phyloP scores from a whole-genome alignment of 1,140 invertebrate genomes.

The Scaptomyza hsui region DNA sequence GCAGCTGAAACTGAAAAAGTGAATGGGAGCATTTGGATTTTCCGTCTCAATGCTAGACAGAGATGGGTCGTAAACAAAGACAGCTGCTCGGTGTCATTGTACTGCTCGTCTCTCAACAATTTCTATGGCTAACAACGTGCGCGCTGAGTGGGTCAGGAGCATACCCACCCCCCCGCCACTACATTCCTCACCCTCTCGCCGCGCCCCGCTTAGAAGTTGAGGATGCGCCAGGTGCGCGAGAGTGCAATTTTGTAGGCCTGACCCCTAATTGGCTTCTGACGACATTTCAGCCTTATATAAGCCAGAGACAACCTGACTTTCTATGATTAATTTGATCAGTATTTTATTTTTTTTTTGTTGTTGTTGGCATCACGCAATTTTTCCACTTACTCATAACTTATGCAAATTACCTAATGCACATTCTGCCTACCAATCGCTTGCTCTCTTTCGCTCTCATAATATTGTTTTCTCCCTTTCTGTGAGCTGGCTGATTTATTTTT shows the following conservation, averaged over 20 bases:
- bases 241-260: constrained; percentile 59
- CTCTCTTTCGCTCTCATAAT: not conserved
- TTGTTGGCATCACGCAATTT: constrained; percentile 32
- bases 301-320: not conserved
- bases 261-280: constrained; percentile 69
- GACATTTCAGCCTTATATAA: constrained; percentile 9
- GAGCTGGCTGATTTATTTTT: constrained; percentile 42
- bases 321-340: constrained; percentile 10
- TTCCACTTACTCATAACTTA: constrained; percentile 31
- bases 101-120: constrained; percentile 44
- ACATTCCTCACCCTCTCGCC: not conserved
- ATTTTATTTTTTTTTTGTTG: constrained; percentile 3
- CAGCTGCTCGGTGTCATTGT: constrained; percentile 79
- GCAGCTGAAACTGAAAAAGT: constrained; percentile 37
- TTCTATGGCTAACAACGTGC: constrained; percentile 39
- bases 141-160: constrained; percentile 74
- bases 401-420: constrained; percentile 25
- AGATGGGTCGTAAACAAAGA: constrained; percentile 83
- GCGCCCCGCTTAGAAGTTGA: constrained; percentile 1
- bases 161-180: not conserved
- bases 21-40: constrained; percentile 24
- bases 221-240: constrained; percentile 58
- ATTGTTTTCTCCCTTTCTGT: not conserved
- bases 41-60: constrained; percentile 68
- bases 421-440: not conserved